phyloP scores from a whole-genome alignment of 2,888 invertebrate genomes.

The Diadegma fenestrale region DNA sequence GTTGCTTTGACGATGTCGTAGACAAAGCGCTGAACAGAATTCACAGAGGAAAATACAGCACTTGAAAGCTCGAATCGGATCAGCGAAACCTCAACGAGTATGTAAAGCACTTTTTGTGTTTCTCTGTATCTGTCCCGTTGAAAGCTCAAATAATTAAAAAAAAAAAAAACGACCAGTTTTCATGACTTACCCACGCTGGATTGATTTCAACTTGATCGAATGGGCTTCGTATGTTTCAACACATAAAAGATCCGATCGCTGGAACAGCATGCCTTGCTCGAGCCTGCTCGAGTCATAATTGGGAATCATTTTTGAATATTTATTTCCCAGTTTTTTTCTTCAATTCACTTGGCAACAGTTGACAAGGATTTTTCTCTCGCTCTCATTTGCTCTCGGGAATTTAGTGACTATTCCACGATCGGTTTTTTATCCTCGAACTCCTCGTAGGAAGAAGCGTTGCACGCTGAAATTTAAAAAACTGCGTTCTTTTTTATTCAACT shows the following conservation, averaged over 20 bases:
- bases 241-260: no score
- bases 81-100: conserved; percentile 6
- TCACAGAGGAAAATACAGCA: neutral
- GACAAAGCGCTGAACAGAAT: neutral
- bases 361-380: neutral
- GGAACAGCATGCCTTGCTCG: neutral
- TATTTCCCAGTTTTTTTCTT: neutral
- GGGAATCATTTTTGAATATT: neutral
- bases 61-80: conserved; percentile 49
- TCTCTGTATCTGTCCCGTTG: neutral
- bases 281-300: neutral
- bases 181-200: no score
- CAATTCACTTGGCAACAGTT: neutral
- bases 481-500: neutral
- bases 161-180: neutral
- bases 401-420: neutral
- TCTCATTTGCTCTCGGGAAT: neutral
- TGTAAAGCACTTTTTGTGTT: neutral
- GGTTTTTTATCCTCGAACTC: neutral
- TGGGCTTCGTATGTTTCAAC: neutral
- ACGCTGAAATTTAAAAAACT: neutral
- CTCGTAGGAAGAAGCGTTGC: neutral
- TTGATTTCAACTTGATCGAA: neutral
- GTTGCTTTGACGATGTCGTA: neutral
- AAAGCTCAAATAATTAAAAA: neutral